Evolutionary conservation across 2,888 invertebrate species (phyloP), one percentile per base, ranked within the genome.

Genomic region (Drosophila imparisetae): DNA sequence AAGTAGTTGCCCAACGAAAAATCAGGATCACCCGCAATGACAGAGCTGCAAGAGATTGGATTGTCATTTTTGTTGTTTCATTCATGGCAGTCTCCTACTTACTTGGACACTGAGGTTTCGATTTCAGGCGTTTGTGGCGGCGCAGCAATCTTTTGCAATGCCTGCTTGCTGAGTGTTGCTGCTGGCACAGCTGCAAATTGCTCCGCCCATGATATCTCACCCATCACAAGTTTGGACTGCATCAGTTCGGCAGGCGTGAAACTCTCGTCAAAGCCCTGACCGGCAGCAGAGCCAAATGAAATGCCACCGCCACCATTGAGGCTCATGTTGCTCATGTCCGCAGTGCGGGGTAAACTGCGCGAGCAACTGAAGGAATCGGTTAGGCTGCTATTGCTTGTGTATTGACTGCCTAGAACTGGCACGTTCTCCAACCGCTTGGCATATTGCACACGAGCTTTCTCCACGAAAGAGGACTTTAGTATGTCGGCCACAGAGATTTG

Each of bases 1-100:
- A 93, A 93, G 63, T 91, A 93, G 21, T 80, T 88, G 18, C 93
- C 92, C 45, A 93, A 72, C 0, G 93, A 93, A 70, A 92, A 91
- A 66, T 93, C 87, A 0, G 90, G 82, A 81, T 92, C 91, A 8
- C 74, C 78, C 0, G 72, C 77, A 55, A 91, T 81, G 27, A 91
- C 74, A 0, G 92, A 91, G 54, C 91, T 92, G 54, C 42, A 72
- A 63, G 1, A 54, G 2, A 24, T 10, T 11, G 5, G 13, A 48
- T 30, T 18, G n/a, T 34, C 7, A 49, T 21, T 4, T 2, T 29
- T 4, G 5, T 32, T 36, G 0, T 15, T 4, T 24, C 29, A 7
- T 21, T 27, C 8, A 0, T 5, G n/a, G 13, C 4, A 34, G 5
- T 40, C 11, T 1, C 10, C 0, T 18, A 67, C 77, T 68, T 54